phyloP scores from a whole-genome alignment of 2,797 vertebrate genomes.

The Urocyon cinereoargenteus region DNA sequence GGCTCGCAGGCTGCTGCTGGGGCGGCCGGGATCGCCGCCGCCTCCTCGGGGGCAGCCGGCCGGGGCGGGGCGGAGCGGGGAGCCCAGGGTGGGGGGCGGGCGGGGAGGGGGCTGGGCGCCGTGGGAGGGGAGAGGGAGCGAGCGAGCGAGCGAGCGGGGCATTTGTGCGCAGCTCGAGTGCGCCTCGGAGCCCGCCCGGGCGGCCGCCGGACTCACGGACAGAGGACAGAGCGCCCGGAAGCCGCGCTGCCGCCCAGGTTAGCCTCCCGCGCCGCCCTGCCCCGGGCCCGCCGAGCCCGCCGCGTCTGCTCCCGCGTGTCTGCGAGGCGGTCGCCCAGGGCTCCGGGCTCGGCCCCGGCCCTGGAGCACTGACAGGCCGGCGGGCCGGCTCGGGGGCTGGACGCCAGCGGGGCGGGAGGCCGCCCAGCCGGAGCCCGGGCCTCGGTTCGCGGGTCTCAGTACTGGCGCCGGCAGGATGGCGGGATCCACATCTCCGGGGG shows the following conservation, averaged over 20 bases:
- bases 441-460: background rate
- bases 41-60: slow-evolving; percentile 46
- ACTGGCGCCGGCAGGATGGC: background rate
- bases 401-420: background rate
- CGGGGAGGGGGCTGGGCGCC: slow-evolving; percentile 73
- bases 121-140: slow-evolving; percentile 67
- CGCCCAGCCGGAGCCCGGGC: background rate
- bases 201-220: slow-evolving; percentile 49
- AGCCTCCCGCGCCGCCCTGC: slow-evolving; percentile 4
- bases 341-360: background rate
- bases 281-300: background rate
- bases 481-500: slow-evolving; percentile 21
- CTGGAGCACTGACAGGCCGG: background rate
- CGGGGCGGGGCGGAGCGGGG: slow-evolving; percentile 72
- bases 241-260: slow-evolving; percentile 73
- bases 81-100: slow-evolving; percentile 43
- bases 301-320: background rate
- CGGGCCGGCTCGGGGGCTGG: background rate
- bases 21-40: slow-evolving; percentile 24
- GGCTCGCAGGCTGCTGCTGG: background rate
- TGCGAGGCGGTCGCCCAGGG: background rate
- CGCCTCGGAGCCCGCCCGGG: slow-evolving; percentile 69
- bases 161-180: slow-evolving; percentile 79
- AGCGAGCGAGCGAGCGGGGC: slow-evolving; percentile 53
- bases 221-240: slow-evolving; percentile 68